Evolutionary conservation across 2,888 invertebrate species (phyloP).

Genomic region (Drosophila ezoana): DNA sequence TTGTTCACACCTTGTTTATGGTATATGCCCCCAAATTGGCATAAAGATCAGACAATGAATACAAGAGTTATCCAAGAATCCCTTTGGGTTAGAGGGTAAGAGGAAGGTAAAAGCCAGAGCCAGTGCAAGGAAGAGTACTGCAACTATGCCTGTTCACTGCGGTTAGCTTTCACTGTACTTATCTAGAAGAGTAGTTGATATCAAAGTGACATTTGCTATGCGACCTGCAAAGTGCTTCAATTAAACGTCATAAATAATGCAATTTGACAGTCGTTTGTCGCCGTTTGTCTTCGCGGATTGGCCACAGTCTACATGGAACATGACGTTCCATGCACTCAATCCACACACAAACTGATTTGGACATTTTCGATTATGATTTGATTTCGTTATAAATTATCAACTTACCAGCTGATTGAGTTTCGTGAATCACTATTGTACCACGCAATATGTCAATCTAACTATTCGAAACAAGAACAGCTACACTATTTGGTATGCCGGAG

Average conservation of each 20-base stretch:
- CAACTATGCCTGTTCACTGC: not conserved
- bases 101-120: too few species aligned
- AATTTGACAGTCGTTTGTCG: slow-evolving; percentile 35
- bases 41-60: too few species aligned
- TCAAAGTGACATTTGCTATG: slow-evolving; percentile 5
- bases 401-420: slow-evolving; percentile 22
- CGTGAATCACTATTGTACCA: slow-evolving; percentile 11
- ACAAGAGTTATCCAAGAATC: too few species aligned
- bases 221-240: slow-evolving; percentile 16
- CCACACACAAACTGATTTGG: slow-evolving; percentile 35
- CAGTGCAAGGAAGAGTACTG: too few species aligned
- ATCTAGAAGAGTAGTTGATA: not conserved
- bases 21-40: too few species aligned
- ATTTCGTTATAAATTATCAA: slow-evolving; percentile 42
- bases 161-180: not conserved
- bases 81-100: too few species aligned
- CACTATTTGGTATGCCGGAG: not conserved
- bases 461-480: not conserved
- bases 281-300: not conserved
- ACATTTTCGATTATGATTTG: slow-evolving; percentile 44
- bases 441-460: not conserved
- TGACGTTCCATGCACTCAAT: slow-evolving; percentile 12
- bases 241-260: slow-evolving; percentile 40
- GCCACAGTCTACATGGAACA: slow-evolving; percentile 12
- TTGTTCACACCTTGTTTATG: too few species aligned